Conservation (phyloP, 2,797 vertebrate genomes). For the Calcarius lapponicus region DNA sequence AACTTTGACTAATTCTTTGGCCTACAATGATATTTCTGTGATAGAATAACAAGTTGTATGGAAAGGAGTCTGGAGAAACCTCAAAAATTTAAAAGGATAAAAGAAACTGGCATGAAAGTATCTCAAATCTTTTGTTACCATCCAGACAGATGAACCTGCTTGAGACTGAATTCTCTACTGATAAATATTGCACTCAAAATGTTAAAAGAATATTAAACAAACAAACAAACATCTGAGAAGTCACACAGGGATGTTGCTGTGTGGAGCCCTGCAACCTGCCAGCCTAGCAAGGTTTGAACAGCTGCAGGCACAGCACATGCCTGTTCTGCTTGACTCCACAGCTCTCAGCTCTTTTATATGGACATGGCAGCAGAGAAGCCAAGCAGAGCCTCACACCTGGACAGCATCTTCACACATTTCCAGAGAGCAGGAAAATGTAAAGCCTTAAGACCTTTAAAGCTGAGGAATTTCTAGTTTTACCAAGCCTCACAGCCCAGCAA, state of each 20-base stretch:
- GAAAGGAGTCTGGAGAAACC: not conserved
- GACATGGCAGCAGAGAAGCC: not conserved
- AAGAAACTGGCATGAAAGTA: not conserved
- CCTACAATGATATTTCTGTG: not conserved
- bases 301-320: not conserved
- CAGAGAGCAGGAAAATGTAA: not conserved
- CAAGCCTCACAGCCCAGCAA: not conserved
- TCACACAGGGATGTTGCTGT: not conserved
- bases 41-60: not conserved
- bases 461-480: not conserved
- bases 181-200: not conserved
- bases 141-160: not conserved
- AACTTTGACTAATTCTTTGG: not conserved
- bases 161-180: not conserved
- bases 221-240: not conserved
- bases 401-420: not conserved
- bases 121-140: not conserved
- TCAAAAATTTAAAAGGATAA: not conserved
- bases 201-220: not conserved
- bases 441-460: not conserved
- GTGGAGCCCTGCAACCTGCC: not conserved
- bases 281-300: not conserved
- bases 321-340: not conserved
- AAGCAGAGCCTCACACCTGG: not conserved
- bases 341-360: not conserved